phyloP scores from a whole-genome alignment of 2,888 invertebrate species.

The Epistrophella euchroma region DNA sequence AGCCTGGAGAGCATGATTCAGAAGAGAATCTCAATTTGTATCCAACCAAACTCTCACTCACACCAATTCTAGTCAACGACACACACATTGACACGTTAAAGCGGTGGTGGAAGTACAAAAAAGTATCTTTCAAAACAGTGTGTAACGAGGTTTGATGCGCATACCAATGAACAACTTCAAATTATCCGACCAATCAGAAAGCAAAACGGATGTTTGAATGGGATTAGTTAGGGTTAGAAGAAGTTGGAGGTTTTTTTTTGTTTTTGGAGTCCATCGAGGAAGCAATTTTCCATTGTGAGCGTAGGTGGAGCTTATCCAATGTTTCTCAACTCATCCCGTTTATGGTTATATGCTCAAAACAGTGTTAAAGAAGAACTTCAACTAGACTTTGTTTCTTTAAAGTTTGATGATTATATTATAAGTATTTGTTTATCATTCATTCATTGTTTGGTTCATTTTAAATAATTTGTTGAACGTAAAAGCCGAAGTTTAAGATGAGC shows the following conservation, averaged over 20 bases:
- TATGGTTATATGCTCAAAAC: slow-evolving; percentile 35
- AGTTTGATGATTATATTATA: slow-evolving; percentile 34
- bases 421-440: slow-evolving; percentile 65
- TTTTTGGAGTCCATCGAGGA: slow-evolving; percentile 26
- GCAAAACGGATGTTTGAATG: slow-evolving; percentile 13
- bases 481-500: slow-evolving; percentile 47
- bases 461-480: slow-evolving; percentile 45
- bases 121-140: neutral
- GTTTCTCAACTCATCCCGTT: slow-evolving; percentile 40
- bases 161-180: slow-evolving; percentile 34
- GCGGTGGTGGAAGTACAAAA: slow-evolving; percentile 23
- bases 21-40: slow-evolving; percentile 20
- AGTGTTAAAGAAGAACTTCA: slow-evolving; percentile 67
- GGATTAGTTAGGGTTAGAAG: slow-evolving; percentile 68
- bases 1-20: neutral
- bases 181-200: slow-evolving; percentile 71
- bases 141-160: slow-evolving; percentile 31
- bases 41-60: slow-evolving; percentile 46
- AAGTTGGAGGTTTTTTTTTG: slow-evolving; percentile 48
- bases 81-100: neutral
- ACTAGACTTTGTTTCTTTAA: slow-evolving; percentile 67
- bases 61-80: neutral
- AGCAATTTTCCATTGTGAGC: slow-evolving; percentile 49
- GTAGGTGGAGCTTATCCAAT: slow-evolving; percentile 66
- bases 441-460: slow-evolving; percentile 51